phyloP scores from a whole-genome alignment of 92 coral and sea anemone genomes.

The Ricordea florida region DNA sequence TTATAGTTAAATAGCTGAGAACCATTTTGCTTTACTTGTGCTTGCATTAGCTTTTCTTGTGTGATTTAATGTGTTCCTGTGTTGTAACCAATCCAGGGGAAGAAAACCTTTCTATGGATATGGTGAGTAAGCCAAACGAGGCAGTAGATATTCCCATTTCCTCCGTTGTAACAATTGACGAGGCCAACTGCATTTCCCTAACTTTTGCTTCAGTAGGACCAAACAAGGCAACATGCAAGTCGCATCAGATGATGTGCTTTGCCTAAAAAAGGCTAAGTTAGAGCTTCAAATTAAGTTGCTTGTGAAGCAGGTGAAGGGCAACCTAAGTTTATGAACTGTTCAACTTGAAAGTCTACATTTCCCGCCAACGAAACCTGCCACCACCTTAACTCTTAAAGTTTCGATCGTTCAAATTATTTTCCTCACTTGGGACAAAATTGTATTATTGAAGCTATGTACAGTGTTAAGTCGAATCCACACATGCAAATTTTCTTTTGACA shows the following conservation, averaged over 20 bases:
- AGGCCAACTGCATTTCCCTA: too few species aligned
- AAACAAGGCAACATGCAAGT: too few species aligned
- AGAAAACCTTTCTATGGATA: slow-evolving; percentile 7
- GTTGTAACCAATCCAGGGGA: slow-evolving; percentile 21
- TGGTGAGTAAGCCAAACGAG: slow-evolving; percentile 1
- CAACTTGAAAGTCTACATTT: background rate
- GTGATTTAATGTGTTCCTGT: slow-evolving; percentile 16
- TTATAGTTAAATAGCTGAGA: too few species aligned
- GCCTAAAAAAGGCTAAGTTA: background rate
- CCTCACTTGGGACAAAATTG: slow-evolving; percentile 1
- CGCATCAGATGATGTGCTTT: background rate
- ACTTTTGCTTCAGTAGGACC: too few species aligned
- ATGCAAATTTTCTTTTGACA: background rate
- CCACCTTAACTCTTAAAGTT: background rate
- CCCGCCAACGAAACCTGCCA: background rate
- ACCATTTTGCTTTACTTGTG: too few species aligned
- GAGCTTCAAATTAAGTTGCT: background rate
- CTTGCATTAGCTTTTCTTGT: slow-evolving; percentile 7
- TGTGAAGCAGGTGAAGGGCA: background rate
- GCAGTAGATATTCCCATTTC: slow-evolving; percentile 1
- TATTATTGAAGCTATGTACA: slow-evolving; percentile 1
- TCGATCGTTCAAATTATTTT: background rate
- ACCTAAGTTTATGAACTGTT: background rate
- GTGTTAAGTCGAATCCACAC: slow-evolving; percentile 1
- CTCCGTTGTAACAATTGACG: background rate